Evolutionary conservation across 1,140 invertebrate species (phyloP), one percentile per base, ranked within the genome.

Genomic region (Wasmannia auropunctata): DNA sequence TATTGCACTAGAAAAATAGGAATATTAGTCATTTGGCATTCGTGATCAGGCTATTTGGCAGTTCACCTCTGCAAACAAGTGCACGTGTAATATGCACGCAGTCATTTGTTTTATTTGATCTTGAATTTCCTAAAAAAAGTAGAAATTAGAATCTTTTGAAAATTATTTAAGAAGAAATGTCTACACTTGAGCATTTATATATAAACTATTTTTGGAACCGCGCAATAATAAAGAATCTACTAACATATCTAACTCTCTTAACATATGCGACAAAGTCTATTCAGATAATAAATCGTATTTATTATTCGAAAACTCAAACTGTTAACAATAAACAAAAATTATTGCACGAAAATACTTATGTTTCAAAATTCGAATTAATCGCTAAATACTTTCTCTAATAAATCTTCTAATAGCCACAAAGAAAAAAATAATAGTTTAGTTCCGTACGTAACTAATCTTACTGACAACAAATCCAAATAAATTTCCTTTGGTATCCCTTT

Each of bases 11-110:
- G 43, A 65, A 87, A 87, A 74, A 85, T 90, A 91, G 86, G 90
- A 91, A 91, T 91, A 91, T 87, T 89, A 89, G 74, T 89, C 85
- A 90, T 92, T 92, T 92, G 91, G 91, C 83, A 91, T 91, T 90
- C 51, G 60, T 88, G 46, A 67, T 87, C 74, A 85, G 83, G 62
- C 25, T 86, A 88, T 92, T 92, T 92, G 91, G 91, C 90, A 92
- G 91, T 92, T 88, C 25, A 49, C 19, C 37, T 25, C 14, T 85
- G 62, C n/a, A 65, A 63, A 58, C 51, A 67, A 11, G 4, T 49
- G n/a, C 34, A 11, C 34, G 19, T 56, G 7, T 31, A 70, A 22
- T 10, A n/a, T 25, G 1, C 56, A 37, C 28, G 31, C 40, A 76
- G 7, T 40, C 25, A 56, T 40, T 79, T 10, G 70, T 40, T 72